Percentiles rank a stretch among this genome's conserved stretches.
Evolutionary conservation across 2,888 invertebrate genomes (phyloP).

Genomic region (Hypselothyrea guttata): DNA sequence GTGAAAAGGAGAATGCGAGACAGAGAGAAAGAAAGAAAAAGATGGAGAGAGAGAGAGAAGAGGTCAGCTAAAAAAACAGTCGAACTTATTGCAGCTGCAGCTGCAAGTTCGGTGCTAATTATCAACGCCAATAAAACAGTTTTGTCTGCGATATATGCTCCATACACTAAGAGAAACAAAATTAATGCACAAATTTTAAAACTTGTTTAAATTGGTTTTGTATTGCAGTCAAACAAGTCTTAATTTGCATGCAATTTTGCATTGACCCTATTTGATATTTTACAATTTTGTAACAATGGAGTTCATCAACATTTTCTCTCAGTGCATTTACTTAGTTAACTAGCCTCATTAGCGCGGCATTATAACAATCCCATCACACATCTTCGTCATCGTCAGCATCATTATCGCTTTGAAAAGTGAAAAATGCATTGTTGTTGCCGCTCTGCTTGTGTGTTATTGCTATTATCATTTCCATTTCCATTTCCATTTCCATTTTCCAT

Average conservation of each 20-base stretch:
- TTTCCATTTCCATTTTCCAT: constrained; percentile 24
- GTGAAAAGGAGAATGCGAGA: background rate
- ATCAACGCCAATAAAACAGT: constrained; percentile 51
- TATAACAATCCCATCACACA: constrained; percentile 31
- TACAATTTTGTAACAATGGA: constrained; percentile 18
- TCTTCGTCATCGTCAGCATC: constrained; percentile 13
- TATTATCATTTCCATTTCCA: background rate
- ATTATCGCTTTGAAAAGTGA: constrained; percentile 6
- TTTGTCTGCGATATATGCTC: constrained; percentile 44
- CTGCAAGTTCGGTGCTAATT: constrained; percentile 66
- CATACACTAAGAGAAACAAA: too few species aligned
- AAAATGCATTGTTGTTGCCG: background rate
- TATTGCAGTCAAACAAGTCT: too few species aligned
- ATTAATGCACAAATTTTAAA: too few species aligned
- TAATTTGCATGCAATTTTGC: too few species aligned
- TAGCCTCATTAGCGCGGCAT: constrained; percentile 58
- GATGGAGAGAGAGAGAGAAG: background rate
- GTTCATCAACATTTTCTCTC: too few species aligned
- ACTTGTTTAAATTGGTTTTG: too few species aligned
- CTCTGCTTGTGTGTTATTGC: too few species aligned
- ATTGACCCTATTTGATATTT: too few species aligned
- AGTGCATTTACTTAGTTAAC: constrained; percentile 45
- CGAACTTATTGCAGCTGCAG: constrained; percentile 34
- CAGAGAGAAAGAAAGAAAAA: background rate
- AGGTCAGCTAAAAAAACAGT: background rate